Evolutionary conservation across 2,113 vertebrate genomes (phyloP).

Genomic region (Spheniscus mendiculus): DNA sequence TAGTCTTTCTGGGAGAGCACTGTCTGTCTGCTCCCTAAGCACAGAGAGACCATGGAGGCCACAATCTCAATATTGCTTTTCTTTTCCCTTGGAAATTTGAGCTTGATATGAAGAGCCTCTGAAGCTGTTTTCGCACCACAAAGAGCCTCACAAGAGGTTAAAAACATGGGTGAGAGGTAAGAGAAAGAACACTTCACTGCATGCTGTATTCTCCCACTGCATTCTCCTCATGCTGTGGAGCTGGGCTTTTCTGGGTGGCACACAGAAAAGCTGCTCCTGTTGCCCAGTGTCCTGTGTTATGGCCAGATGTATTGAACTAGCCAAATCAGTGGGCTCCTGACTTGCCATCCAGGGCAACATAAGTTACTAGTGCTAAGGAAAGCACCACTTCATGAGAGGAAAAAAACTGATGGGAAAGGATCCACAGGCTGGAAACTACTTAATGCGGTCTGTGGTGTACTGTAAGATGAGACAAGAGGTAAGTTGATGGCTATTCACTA

Average conservation of each 20-base stretch:
- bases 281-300: background rate
- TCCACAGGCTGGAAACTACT: background rate
- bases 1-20: background rate
- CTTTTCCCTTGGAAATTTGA: background rate
- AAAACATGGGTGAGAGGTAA: background rate
- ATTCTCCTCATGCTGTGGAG: background rate
- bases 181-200: too few species aligned
- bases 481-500: background rate
- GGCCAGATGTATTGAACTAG: background rate
- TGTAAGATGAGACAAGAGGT: background rate
- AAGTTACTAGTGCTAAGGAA: background rate
- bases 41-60: background rate
- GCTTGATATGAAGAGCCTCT: background rate
- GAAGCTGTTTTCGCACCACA: too few species aligned
- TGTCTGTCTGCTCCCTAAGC: background rate
- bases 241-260: accelerated
- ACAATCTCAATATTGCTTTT: background rate
- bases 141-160: background rate
- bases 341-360: background rate
- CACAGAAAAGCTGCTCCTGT: background rate
- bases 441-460: background rate
- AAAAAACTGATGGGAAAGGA: background rate
- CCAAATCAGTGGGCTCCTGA: background rate
- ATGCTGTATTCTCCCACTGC: too few species aligned
- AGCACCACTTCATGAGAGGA: background rate